phyloP scores from a whole-genome alignment of 2,797 vertebrate species.

The Sebastes elongatus region DNA sequence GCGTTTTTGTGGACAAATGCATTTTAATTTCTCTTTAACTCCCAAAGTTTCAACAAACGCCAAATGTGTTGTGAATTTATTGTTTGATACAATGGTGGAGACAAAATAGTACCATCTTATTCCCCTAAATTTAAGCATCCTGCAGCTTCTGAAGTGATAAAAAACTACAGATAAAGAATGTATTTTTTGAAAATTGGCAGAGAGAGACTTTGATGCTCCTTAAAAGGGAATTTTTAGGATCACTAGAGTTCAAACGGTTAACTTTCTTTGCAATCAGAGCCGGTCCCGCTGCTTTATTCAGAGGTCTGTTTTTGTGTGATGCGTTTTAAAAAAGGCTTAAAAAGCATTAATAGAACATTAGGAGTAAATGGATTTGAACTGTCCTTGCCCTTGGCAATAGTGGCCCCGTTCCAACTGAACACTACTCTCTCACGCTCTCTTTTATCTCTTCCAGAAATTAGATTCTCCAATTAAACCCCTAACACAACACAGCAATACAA shows the following conservation, averaged over 20 bases:
- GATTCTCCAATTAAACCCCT: constrained; percentile 54
- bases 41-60: neutral
- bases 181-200: neutral
- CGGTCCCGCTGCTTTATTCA: constrained; percentile 2
- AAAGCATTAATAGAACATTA: constrained; percentile 77
- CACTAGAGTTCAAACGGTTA: constrained; percentile 4
- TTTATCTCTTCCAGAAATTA: constrained; percentile 58
- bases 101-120: neutral
- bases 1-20: neutral
- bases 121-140: neutral
- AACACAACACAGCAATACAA: constrained; percentile 45
- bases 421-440: constrained; percentile 43
- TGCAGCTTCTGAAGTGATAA: neutral
- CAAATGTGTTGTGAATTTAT: neutral
- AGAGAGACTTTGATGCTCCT: neutral
- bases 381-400: constrained; percentile 67
- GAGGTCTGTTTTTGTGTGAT: constrained; percentile 26
- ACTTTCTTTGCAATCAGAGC: constrained; percentile 15
- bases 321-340: constrained; percentile 50
- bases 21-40: neutral
- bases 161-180: neutral
- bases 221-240: neutral
- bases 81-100: neutral
- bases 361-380: constrained; percentile 78
- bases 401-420: constrained; percentile 71